These are phyloP conservation scores for Monodelphis domestica DNA, from an alignment of 2,797 vertebrate genomes.

Conservation along the genomic window DNA sequence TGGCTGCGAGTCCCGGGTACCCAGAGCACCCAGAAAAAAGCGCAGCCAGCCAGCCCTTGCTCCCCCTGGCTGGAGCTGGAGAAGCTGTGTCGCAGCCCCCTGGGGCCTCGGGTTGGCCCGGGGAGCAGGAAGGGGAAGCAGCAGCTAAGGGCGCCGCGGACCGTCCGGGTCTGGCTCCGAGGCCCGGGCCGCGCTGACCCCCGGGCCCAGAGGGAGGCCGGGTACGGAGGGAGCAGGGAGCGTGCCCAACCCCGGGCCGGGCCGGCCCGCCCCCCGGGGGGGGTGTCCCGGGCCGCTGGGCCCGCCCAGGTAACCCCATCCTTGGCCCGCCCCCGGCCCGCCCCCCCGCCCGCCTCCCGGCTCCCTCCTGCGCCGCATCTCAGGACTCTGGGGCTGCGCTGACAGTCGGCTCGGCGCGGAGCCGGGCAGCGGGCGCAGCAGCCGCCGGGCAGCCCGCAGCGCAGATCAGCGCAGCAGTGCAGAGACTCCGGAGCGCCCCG, in stretches of 20 bases:
- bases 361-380: constrained; percentile 74
- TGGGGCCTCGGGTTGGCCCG: background rate
- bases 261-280: constrained; percentile 80
- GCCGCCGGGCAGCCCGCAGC: constrained; percentile 77
- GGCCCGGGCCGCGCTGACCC: constrained; percentile 53
- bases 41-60: background rate
- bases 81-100: constrained; percentile 6
- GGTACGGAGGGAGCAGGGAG: constrained; percentile 51
- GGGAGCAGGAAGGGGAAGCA: constrained; percentile 66
- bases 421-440: constrained; percentile 82
- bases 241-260: constrained; percentile 22
- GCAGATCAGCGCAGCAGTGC: constrained; percentile 73
- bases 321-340: constrained; percentile 80
- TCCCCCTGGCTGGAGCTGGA: constrained; percentile 7
- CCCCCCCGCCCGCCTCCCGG: constrained; percentile 72
- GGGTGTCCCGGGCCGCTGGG: constrained; percentile 81
- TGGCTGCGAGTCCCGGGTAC: background rate
- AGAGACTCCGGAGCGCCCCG: constrained; percentile 71
- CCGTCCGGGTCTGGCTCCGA: constrained; percentile 71
- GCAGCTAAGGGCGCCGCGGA: constrained; percentile 70
- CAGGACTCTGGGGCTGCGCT: constrained; percentile 80
- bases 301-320: constrained; percentile 84
- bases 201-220: background rate
- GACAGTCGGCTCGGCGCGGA: constrained; percentile 77
- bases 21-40: background rate